These are phyloP conservation scores for Spizaetus ornatus DNA, from an alignment of 2,113 vertebrate genomes.

Conservation along the genomic window DNA sequence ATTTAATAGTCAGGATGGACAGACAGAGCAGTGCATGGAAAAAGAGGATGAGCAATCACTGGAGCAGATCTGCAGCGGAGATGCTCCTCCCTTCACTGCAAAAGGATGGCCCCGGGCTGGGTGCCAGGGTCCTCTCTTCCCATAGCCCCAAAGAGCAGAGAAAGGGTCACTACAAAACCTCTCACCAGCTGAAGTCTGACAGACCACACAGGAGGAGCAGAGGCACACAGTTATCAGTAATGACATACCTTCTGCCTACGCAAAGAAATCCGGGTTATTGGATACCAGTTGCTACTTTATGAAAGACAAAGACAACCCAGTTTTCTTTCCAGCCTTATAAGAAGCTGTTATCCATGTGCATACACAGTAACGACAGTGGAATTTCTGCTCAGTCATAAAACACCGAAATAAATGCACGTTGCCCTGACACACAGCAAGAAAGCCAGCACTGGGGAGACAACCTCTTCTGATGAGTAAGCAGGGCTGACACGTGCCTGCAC, in stretches of 20 bases:
- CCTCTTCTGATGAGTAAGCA: background rate
- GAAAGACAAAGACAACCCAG: background rate
- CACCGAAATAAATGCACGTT: fast-evolving
- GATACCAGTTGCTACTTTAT: background rate
- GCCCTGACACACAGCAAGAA: background rate
- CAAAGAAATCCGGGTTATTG: background rate
- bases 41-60: background rate
- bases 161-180: background rate
- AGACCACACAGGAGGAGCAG: background rate
- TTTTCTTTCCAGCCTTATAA: background rate
- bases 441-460: background rate
- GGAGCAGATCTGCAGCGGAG: background rate
- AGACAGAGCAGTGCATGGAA: background rate
- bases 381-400: background rate
- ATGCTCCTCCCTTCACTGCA: background rate
- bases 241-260: background rate
- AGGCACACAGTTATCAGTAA: background rate
- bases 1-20: background rate
- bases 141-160: background rate
- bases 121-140: background rate
- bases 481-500: fast-evolving
- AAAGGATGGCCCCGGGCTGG: background rate
- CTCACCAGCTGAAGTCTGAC: background rate
- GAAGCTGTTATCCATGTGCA: background rate
- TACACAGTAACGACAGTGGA: fast-evolving